Evolutionary conservation across 2,113 vertebrate genomes (phyloP), one percentile per base, ranked within the genome.

Genomic region (Penelope pileata): DNA sequence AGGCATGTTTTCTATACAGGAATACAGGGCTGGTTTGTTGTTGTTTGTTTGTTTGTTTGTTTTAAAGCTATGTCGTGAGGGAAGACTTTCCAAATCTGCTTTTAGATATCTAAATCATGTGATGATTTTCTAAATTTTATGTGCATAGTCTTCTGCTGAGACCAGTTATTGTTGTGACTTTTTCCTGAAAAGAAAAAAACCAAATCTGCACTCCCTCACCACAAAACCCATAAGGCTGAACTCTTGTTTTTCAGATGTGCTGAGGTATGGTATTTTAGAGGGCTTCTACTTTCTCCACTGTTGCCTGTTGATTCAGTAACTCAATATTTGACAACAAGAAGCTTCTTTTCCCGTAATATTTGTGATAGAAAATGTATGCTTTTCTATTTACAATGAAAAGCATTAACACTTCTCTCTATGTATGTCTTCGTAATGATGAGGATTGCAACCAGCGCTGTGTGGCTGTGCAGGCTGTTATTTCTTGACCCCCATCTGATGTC

Each of bases 241-340:
- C 30, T 68, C 83, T 76, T 76, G 38, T 15, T 80, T 88, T 91
- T 69, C 82, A 53, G 83, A 83, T 43, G 59, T 90, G 72, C 92
- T 83, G 75, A 90, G 59, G 53, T 56, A 68, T 30, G 63, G 58
- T 21, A 48, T 95, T 93, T 91, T 26, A 32, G 60, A 88, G 43
- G 36, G 58, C 48, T 76, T 58, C 82, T 93, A 8, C 69, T 77
- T 86, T 63, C 88, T 72, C 66, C 48, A 19, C 38, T 18, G 27
- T 56, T 93, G 77, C 45, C 40, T 85, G 92, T 95, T 89, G 94
- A 94, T 95, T 88, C 78, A 86, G 47, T 54, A 64, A 43, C 92
- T 91, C 88, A 68, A 5, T 91, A 92, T 94, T 93, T 95, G 83
- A 89, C 80, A 91, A 84, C 40, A 88, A 0, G n/a, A 88, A 87